A percentile compares a stretch with the other conserved stretches of the same genome.
These are phyloP conservation scores for Phaethornis superciliosus DNA, from an alignment of 2,113 vertebrate genomes.

Conservation along the genomic window DNA sequence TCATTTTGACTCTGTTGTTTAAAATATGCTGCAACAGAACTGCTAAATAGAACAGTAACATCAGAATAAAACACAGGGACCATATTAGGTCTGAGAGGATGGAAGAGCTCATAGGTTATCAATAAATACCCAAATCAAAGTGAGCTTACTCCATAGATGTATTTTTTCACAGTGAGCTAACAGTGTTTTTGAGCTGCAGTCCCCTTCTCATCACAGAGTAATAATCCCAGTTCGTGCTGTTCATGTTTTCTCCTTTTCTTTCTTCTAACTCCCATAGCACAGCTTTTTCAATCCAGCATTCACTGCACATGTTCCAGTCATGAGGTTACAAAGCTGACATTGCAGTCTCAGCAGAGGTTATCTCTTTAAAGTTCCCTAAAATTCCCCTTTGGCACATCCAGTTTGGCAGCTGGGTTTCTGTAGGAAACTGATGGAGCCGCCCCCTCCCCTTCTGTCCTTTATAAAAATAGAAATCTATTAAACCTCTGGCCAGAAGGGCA, in stretches of 20 bases:
- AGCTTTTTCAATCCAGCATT: slow-evolving; percentile 64
- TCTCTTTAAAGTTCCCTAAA: slow-evolving; percentile 78
- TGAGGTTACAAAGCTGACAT: slow-evolving; percentile 72
- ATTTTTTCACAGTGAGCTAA: slow-evolving; percentile 10
- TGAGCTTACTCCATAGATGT: slow-evolving; percentile 11
- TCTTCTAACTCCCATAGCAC: slow-evolving; percentile 56
- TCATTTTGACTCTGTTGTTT: background rate
- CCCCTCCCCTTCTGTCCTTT: slow-evolving; percentile 58
- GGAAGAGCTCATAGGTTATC: slow-evolving; percentile 11
- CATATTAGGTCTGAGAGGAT: background rate
- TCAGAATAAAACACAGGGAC: slow-evolving; percentile 41
- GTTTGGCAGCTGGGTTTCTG: slow-evolving; percentile 73
- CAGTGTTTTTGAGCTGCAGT: slow-evolving; percentile 23
- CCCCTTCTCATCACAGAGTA: slow-evolving; percentile 33
- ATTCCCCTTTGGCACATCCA: slow-evolving; percentile 76
- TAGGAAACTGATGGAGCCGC: slow-evolving; percentile 63
- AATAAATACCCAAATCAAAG: slow-evolving; percentile 56
- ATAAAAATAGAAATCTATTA: slow-evolving; percentile 71
- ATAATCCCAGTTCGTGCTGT: slow-evolving; percentile 25
- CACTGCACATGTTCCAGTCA: slow-evolving; percentile 67
- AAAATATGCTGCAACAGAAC: background rate
- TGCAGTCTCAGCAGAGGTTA: slow-evolving; percentile 79
- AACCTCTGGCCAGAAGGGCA: slow-evolving; percentile 67
- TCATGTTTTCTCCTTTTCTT: slow-evolving; percentile 41
- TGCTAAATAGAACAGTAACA: slow-evolving; percentile 22